Percentiles rank a stretch among this genome's conserved stretches.
Conservation (phyloP, 2,888 invertebrate species). For the Ectemnius lituratus region DNA sequence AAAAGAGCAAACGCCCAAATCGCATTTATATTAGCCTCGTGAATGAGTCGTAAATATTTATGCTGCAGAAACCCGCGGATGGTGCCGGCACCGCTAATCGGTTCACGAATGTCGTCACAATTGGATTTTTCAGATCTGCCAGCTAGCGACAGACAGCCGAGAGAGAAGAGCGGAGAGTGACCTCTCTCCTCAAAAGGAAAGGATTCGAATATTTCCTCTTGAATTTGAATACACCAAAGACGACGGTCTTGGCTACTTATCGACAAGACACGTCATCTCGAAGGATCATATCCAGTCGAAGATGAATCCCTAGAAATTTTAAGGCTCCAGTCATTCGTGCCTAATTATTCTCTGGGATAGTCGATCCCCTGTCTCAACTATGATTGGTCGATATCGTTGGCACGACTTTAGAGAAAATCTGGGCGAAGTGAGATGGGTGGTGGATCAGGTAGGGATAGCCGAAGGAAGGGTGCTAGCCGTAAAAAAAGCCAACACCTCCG, state of each 20-base stretch:
- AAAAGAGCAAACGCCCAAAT: conserved; percentile 78
- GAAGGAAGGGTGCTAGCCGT: conserved; percentile 12
- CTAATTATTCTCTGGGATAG: too few relatives aligned
- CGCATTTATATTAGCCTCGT: conserved; percentile 78
- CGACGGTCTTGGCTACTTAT: too few relatives aligned
- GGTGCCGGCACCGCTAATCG: conserved; percentile 73
- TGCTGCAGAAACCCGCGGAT: conserved; percentile 67
- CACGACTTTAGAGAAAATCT: background rate
- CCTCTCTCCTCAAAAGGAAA: too few relatives aligned
- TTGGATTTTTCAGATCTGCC: conserved; percentile 56
- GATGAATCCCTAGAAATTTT: too few relatives aligned
- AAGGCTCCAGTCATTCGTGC: too few relatives aligned
- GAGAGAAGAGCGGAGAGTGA: conserved; percentile 9
- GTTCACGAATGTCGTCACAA: conserved; percentile 73
- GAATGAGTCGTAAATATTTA: conserved; percentile 78
- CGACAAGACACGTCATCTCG: background rate
- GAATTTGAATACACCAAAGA: background rate
- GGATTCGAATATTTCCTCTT: background rate
- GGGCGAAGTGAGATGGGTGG: background rate
- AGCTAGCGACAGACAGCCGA: conserved; percentile 6
- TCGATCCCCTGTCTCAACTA: too few relatives aligned
- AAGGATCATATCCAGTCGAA: too few relatives aligned
- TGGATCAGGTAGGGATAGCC: background rate
- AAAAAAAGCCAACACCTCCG: conserved; percentile 64
- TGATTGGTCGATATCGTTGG: too few relatives aligned